Evolutionary conservation across 1,140 invertebrate species (phyloP).

Genomic region (Rhynchophorus ferrugineus): DNA sequence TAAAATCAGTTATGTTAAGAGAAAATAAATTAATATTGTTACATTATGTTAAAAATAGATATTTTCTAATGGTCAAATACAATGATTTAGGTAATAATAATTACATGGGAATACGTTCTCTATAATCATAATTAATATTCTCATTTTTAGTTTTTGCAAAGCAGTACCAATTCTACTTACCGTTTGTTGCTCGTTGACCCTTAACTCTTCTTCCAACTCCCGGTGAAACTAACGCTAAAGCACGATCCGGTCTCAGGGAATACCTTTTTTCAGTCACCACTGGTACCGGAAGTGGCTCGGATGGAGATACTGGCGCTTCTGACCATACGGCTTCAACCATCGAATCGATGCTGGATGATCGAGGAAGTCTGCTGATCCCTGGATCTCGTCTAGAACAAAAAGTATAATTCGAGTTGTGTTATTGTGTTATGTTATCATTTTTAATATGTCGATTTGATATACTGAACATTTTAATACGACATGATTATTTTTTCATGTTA

Average conservation of each 20-base stretch:
- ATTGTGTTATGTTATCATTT: too few species aligned
- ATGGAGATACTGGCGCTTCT: constrained; percentile 41
- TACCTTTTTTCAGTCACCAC: constrained; percentile 42
- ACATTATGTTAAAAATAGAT: too few species aligned
- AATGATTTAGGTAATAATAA: too few species aligned
- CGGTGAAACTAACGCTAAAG: constrained; percentile 61
- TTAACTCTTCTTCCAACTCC: constrained; percentile 64
- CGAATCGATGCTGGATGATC: constrained; percentile 73
- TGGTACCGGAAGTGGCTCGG: constrained; percentile 37
- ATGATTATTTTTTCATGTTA: too few species aligned
- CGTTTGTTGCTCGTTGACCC: constrained; percentile 59
- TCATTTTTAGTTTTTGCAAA: too few species aligned
- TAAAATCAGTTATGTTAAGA: too few species aligned
- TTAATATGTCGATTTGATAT: too few species aligned
- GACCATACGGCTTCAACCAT: constrained; percentile 59
- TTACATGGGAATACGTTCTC: too few species aligned
- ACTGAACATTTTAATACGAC: background rate
- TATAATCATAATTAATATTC: too few species aligned
- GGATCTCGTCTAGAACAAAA: constrained; percentile 44
- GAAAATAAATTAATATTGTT: too few species aligned
- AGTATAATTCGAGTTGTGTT: background rate
- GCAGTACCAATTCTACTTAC: too few species aligned
- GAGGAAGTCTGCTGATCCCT: constrained; percentile 48
- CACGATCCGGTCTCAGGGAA: constrained; percentile 38
- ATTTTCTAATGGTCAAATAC: too few species aligned